These are phyloP conservation scores for Calliopum simillimum DNA, from an alignment of 2,888 invertebrate species.

Conservation along the genomic window DNA sequence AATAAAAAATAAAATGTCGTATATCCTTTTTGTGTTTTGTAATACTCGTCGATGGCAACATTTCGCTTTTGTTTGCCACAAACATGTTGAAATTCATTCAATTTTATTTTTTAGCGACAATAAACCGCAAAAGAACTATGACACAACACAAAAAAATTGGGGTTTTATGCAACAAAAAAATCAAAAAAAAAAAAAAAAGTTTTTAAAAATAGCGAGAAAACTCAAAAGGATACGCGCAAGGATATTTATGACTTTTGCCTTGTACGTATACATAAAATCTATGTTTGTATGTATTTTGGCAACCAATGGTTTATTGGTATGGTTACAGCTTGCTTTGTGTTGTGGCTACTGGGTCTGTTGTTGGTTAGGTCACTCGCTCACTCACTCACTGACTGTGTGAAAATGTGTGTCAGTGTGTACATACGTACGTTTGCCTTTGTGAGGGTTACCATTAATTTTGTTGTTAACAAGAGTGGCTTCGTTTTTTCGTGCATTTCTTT, in stretches of 20 bases:
- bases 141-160: no score
- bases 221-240: slow-evolving; percentile 18
- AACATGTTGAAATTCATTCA: slow-evolving; percentile 21
- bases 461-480: slow-evolving; percentile 38
- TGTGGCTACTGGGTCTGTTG: not conserved
- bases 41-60: not conserved
- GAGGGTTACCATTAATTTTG: slow-evolving; percentile 22
- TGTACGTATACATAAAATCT: slow-evolving; percentile 3
- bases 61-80: not conserved
- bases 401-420: slow-evolving; percentile 17
- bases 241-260: slow-evolving; percentile 26
- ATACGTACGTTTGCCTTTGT: slow-evolving; percentile 5
- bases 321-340: slow-evolving; percentile 12
- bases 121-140: slow-evolving; percentile 4
- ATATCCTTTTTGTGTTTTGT: not conserved
- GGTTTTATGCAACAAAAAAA: not conserved
- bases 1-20: no score
- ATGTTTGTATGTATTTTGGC: not conserved
- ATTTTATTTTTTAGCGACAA: slow-evolving; percentile 22
- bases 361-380: no score
- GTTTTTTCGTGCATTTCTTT: slow-evolving; percentile 45
- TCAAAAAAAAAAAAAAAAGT: not conserved
- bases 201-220: not conserved
- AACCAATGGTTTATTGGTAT: not conserved
- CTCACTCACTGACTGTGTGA: no score